Evolutionary conservation across 2,888 invertebrate genomes (phyloP).

Genomic region (Anthophora plumipes): DNA sequence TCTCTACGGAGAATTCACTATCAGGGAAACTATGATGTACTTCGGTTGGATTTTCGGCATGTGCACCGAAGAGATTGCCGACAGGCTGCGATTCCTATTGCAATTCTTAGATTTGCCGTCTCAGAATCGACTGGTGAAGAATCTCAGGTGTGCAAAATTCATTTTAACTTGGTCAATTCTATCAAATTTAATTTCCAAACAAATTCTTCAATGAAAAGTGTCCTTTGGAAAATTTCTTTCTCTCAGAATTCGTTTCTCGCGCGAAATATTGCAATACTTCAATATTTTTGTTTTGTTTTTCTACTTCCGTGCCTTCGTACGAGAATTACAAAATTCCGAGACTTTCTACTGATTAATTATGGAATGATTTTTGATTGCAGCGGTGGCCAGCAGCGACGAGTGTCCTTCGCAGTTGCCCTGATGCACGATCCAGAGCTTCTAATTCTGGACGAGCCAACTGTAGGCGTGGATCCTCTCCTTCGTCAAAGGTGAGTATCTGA

Average conservation of each 20-base stretch:
- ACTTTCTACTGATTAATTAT: background rate
- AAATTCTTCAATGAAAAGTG: too few species aligned
- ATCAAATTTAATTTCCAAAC: too few species aligned
- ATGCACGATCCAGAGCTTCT: constrained; percentile 97
- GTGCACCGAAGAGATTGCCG: constrained; percentile 92
- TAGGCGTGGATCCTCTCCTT: constrained; percentile 95
- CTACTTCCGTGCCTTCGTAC: background rate
- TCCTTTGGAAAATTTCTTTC: too few species aligned
- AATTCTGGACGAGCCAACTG: constrained; percentile 96
- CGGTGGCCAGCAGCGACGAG: constrained; percentile 96
- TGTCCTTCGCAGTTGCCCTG: constrained; percentile 95
- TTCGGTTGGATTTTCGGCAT: constrained; percentile 98
- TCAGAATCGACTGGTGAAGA: constrained; percentile 92
- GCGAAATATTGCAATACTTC: too few species aligned
- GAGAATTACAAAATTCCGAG: background rate
- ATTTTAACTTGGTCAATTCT: background rate
- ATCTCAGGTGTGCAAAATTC: constrained; percentile 87
- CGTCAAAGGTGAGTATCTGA: constrained; percentile 88
- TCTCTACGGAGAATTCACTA: constrained; percentile 95
- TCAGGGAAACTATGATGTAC: constrained; percentile 97
- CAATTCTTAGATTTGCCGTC: constrained; percentile 96
- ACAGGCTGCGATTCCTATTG: constrained; percentile 93
- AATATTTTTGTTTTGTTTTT: too few species aligned
- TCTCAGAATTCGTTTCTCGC: too few species aligned
- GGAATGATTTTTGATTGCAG: constrained; percentile 84